A percentile compares a stretch with the other conserved stretches of the same genome.
These are phyloP conservation scores for Corythornis cristatus DNA, from an alignment of 2,113 vertebrate genomes.

Conservation along the genomic window DNA sequence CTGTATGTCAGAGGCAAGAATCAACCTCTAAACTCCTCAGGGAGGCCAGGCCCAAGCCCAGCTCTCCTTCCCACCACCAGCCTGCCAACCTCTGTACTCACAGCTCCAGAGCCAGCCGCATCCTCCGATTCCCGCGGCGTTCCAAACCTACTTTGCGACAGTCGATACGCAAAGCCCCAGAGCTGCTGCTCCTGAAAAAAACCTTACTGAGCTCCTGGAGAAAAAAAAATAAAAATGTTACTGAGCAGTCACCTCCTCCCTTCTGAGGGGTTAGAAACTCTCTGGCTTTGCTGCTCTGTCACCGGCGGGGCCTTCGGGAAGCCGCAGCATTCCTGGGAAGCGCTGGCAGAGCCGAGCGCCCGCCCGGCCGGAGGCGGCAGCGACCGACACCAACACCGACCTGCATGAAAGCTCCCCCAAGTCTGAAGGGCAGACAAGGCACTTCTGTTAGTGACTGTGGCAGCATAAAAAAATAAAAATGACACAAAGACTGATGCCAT, in stretches of 20 bases:
- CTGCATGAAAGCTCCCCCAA: slow-evolving; percentile 17
- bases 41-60: rapidly evolving
- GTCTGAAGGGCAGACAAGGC: not conserved
- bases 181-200: not conserved
- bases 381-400: not conserved
- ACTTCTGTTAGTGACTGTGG: not conserved
- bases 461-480: not conserved
- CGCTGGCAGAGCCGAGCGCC: not conserved
- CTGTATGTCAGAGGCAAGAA: rapidly evolving
- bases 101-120: not conserved
- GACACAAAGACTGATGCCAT: not conserved
- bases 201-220: too few relatives aligned
- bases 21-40: not conserved
- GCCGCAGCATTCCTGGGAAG: not conserved
- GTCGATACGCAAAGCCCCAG: not conserved
- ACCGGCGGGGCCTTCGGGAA: rapidly evolving
- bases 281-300: rapidly evolving
- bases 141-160: rapidly evolving
- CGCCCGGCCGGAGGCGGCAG: not conserved
- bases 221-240: rapidly evolving
- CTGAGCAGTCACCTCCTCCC: not conserved
- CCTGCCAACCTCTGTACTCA: not conserved
- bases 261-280: not conserved
- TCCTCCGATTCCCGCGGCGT: rapidly evolving
- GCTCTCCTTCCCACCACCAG: not conserved